These are phyloP conservation scores for Sycophaga agraensis DNA, from an alignment of 1,140 invertebrate genomes.

Conservation along the genomic window DNA sequence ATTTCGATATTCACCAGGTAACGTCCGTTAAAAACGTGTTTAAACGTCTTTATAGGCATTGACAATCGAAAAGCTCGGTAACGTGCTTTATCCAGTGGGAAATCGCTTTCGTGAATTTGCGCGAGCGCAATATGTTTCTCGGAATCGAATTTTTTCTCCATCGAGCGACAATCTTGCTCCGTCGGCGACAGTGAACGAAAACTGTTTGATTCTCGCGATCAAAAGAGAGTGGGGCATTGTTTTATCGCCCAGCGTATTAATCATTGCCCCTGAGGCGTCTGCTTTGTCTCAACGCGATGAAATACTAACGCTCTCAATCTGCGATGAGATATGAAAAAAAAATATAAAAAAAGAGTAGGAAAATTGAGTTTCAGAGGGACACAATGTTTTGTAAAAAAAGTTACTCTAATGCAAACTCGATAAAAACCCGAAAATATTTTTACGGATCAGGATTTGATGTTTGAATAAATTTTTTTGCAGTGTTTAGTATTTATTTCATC, in stretches of 20 bases:
- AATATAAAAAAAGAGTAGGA: no score
- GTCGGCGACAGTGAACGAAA: background rate
- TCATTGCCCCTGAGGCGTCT: background rate
- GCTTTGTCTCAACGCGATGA: background rate
- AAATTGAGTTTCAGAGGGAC: no score
- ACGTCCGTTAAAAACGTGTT: no score
- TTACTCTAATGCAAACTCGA: no score
- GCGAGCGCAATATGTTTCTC: background rate
- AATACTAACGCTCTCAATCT: background rate
- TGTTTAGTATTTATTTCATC: no score
- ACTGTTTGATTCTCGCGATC: background rate
- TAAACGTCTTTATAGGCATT: no score
- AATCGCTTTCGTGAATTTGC: background rate
- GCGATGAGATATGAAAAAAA: background rate
- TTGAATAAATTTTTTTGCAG: no score
- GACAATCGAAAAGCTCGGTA: background rate
- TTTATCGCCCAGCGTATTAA: background rate
- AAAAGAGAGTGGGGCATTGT: background rate
- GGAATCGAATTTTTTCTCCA: background rate
- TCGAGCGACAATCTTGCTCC: background rate
- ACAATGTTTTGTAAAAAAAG: no score
- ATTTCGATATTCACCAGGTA: no score
- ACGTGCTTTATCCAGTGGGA: background rate
- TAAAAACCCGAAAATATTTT: no score
- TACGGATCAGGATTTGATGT: no score